These are phyloP conservation scores for Ictidomys tridecemlineatus DNA, from an alignment of 2,113 vertebrate genomes.

Conservation along the genomic window DNA sequence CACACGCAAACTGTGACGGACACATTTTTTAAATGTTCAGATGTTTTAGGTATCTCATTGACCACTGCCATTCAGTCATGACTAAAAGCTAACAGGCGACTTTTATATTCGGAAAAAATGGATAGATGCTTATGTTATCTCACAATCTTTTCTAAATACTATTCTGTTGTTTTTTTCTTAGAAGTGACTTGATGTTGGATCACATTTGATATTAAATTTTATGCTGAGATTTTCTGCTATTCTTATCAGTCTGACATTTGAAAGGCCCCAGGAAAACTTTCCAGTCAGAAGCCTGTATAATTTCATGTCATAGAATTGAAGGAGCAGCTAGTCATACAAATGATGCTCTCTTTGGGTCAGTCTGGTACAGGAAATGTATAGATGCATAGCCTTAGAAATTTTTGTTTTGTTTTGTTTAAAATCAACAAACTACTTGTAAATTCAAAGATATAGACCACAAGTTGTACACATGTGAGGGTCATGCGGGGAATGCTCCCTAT, in stretches of 20 bases:
- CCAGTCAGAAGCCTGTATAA: background rate
- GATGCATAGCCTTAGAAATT: background rate
- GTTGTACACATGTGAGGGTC: background rate
- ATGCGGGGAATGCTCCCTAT: background rate
- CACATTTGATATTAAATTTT: background rate
- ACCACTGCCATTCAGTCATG: background rate
- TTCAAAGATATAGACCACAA: background rate
- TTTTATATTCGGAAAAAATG: background rate
- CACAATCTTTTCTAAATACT: background rate
- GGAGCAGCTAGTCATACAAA: background rate
- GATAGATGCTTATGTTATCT: background rate
- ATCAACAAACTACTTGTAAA: background rate
- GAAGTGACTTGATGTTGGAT: background rate
- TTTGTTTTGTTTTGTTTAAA: background rate
- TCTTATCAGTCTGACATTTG: background rate
- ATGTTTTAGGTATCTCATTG: background rate
- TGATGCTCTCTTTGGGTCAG: background rate
- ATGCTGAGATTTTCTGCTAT: background rate
- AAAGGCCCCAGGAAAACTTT: slow-evolving; percentile 25
- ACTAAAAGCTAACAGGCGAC: background rate
- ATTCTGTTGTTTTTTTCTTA: background rate
- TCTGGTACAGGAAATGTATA: background rate
- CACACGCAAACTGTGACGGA: background rate
- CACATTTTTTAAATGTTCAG: background rate
- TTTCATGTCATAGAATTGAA: slow-evolving; percentile 14